These are phyloP conservation scores for Engystomops pustulosus DNA, from an alignment of 2,113 vertebrate species.

Conservation along the genomic window DNA sequence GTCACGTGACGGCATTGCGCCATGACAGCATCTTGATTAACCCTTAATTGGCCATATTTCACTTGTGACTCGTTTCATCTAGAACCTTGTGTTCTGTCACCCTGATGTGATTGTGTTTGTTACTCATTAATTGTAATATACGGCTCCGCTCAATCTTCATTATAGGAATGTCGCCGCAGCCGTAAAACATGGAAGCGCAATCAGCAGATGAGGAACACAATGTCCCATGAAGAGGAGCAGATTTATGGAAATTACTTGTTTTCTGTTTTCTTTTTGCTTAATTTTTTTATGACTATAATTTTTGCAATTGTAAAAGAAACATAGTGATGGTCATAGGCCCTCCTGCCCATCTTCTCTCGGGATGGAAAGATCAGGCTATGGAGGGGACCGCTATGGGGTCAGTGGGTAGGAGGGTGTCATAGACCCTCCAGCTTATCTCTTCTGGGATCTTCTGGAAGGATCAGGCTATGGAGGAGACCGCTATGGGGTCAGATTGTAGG, in stretches of 20 bases:
- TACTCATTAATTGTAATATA: slow-evolving; percentile 1
- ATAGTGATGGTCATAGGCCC: too few relatives aligned
- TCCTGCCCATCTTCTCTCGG: too few relatives aligned
- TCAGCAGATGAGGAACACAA: background rate
- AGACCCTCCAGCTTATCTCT: too few relatives aligned
- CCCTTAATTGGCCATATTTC: background rate
- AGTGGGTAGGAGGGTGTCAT: too few relatives aligned
- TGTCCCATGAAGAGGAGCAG: background rate
- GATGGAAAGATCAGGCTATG: too few relatives aligned
- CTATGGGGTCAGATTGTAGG: too few relatives aligned
- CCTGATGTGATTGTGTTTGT: background rate
- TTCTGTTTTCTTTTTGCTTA: background rate
- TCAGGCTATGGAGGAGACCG: too few relatives aligned
- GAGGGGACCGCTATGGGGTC: too few relatives aligned
- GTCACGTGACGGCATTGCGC: background rate
- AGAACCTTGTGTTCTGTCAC: background rate
- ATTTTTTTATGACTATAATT: too few relatives aligned
- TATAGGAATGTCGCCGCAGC: background rate
- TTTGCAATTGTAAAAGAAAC: background rate
- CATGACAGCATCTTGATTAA: background rate
- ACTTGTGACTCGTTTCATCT: background rate
- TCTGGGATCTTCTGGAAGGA: too few relatives aligned
- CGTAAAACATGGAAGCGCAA: background rate
- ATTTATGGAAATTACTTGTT: background rate
- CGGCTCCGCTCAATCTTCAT: background rate